A percentile compares a stretch with the other conserved stretches of the same genome.
Evolutionary conservation across 2,797 vertebrate species (phyloP).

Genomic region (Calcarius lapponicus): DNA sequence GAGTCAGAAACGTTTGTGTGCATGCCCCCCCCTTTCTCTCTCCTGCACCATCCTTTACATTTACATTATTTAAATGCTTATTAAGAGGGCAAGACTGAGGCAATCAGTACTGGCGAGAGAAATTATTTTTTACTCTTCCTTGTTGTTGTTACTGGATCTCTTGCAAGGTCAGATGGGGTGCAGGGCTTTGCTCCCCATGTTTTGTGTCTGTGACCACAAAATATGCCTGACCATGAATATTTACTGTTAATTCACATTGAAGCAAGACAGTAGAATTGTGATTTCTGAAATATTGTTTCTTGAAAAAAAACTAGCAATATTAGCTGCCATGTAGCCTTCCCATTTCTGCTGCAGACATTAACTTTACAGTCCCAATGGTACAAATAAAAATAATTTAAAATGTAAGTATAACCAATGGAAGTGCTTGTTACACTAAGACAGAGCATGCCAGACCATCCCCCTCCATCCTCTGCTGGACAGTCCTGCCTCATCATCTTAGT

Average conservation of each 20-base stretch:
- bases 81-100: conserved; percentile 15
- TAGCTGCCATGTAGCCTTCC: neutral
- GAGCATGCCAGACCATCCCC: neutral
- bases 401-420: neutral
- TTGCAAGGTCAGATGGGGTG: conserved; percentile 48
- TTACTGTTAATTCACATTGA: neutral
- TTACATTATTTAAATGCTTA: conserved; percentile 69
- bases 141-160: neutral
- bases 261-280: neutral
- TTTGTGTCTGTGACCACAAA: conserved; percentile 14
- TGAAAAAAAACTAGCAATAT: neutral
- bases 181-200: conserved; percentile 4
- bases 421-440: neutral
- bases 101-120: neutral
- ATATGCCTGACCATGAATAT: neutral
- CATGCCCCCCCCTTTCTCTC: neutral
- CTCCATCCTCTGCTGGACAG: neutral
- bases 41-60: conserved; percentile 36
- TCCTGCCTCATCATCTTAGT: neutral
- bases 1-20: conserved; percentile 58
- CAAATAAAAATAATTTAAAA: neutral
- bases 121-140: neutral
- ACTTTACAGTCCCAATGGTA: neutral
- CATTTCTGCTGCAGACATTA: neutral
- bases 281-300: neutral